Evolutionary conservation across 2,797 vertebrate genomes (phyloP).

Genomic region (Numenius phaeopus): DNA sequence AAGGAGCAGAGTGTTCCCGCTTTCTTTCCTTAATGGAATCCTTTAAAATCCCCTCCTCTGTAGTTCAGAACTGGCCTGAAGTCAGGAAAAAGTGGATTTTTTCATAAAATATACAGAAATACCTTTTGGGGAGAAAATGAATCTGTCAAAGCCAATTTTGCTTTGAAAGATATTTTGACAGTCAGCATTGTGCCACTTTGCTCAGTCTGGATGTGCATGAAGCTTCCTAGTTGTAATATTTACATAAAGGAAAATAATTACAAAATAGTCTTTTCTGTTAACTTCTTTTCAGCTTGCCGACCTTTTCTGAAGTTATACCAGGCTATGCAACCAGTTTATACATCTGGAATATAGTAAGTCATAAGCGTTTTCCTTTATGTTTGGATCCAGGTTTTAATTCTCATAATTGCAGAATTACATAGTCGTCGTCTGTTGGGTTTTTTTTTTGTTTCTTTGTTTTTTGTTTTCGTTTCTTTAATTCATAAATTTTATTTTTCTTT

Average conservation of each 20-base stretch:
- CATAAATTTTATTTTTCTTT: not conserved
- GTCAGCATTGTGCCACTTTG: not conserved
- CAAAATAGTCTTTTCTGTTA: not conserved
- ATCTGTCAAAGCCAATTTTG: not conserved
- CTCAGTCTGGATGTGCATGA: not conserved
- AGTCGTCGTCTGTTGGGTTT: too few relatives aligned
- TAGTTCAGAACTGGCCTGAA: not conserved
- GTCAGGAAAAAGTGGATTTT: not conserved
- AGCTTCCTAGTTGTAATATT: not conserved
- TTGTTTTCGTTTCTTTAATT: not conserved
- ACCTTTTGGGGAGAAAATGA: not conserved
- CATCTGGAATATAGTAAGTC: conserved; percentile 96
- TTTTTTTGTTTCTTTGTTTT: not conserved
- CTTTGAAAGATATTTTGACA: not conserved
- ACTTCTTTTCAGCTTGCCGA: conserved; percentile 84
- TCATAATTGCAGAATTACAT: not conserved
- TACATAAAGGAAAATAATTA: not conserved
- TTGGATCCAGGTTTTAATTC: not conserved
- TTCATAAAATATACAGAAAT: not conserved
- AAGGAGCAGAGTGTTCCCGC: not conserved
- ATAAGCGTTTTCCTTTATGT: not conserved
- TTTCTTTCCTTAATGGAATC: not conserved
- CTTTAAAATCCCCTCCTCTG: not conserved
- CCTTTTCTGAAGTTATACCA: conserved; percentile 95
- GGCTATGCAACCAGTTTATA: conserved; percentile 93